phyloP scores from a whole-genome alignment of 2,797 vertebrate genomes.

The Fistularia commersonii region DNA sequence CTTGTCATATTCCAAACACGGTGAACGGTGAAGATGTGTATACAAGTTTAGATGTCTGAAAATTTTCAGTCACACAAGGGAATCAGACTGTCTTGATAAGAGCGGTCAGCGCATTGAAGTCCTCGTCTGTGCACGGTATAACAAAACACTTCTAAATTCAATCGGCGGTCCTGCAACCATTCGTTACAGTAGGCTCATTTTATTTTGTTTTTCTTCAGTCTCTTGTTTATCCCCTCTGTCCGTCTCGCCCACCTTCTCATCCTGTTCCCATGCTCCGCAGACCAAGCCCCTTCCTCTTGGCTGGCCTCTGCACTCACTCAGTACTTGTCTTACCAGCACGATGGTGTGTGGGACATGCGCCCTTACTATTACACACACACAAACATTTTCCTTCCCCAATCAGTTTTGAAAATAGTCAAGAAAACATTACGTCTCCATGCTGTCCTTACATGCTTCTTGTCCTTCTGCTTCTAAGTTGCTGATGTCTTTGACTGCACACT shows the following conservation, averaged over 20 bases:
- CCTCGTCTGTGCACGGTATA: constrained; percentile 66
- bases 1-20: too few species aligned
- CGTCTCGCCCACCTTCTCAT: constrained; percentile 23
- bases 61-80: constrained; percentile 1
- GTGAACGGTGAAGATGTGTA: too few species aligned
- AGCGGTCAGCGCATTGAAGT: constrained; percentile 49
- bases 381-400: constrained; percentile 6
- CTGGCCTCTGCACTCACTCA: constrained; percentile 40
- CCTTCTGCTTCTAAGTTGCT: constrained; percentile 15
- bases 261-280: constrained; percentile 64
- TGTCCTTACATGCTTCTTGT: constrained; percentile 12
- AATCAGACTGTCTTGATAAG: constrained; percentile 39
- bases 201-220: constrained; percentile 34
- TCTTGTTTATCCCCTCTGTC: constrained; percentile 5
- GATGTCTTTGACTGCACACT: constrained; percentile 6
- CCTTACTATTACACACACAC: too few species aligned
- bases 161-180: constrained; percentile 35
- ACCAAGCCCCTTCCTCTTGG: constrained; percentile 65
- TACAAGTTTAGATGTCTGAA: too few species aligned
- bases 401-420: constrained; percentile 17
- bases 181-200: constrained; percentile 60
- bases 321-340: constrained; percentile 28
- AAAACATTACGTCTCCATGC: background rate
- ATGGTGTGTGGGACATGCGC: too few species aligned
- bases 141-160: constrained; percentile 56